phyloP scores from a whole-genome alignment of 2,797 vertebrate species.

The Rhodeus uyekii region DNA sequence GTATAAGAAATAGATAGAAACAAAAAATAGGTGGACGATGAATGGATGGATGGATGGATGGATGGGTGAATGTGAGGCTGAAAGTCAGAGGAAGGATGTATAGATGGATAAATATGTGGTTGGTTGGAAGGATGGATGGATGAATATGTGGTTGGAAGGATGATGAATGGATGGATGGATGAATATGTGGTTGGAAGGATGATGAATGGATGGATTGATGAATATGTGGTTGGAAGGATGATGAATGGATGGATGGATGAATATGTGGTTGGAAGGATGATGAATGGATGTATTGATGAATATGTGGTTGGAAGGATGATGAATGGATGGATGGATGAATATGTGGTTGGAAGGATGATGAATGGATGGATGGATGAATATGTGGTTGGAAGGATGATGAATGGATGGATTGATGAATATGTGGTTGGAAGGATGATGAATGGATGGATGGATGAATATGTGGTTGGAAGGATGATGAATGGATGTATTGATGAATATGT shows the following conservation, averaged over 20 bases:
- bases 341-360: not conserved
- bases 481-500: not conserved
- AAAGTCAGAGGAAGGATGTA: too few species aligned
- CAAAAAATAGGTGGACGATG: not conserved
- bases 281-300: accelerated
- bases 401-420: not conserved
- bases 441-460: not conserved
- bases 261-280: too few species aligned
- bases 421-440: too few species aligned
- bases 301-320: too few species aligned
- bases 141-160: too few species aligned
- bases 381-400: too few species aligned
- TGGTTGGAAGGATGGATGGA: too few species aligned
- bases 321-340: not conserved
- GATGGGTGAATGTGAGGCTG: too few species aligned
- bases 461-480: not conserved
- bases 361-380: not conserved
- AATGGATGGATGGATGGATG: too few species aligned
- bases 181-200: not conserved
- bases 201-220: not conserved
- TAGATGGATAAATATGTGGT: too few species aligned
- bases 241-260: too few species aligned
- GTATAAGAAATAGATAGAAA: not conserved
- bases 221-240: not conserved
- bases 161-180: too few species aligned